phyloP scores from a whole-genome alignment of 2,113 vertebrate genomes.

The Ellobius talpinus region DNA sequence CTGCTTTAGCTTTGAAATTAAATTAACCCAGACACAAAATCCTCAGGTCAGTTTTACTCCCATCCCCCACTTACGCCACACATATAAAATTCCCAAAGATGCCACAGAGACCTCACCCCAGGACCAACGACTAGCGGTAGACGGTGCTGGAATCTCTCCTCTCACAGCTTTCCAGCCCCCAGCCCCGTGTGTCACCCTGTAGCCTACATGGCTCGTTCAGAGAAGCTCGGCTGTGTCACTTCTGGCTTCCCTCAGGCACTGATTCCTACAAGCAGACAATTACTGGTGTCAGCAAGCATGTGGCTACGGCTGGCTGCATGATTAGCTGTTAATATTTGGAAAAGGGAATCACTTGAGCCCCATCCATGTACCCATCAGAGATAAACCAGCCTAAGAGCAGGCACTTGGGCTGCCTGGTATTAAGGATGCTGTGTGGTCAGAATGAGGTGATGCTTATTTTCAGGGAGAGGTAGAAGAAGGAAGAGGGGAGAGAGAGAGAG shows the following conservation, averaged over 20 bases:
- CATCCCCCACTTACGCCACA: background rate
- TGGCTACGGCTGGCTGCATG: conserved; percentile 74
- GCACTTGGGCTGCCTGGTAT: conserved; percentile 26
- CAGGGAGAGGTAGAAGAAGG: background rate
- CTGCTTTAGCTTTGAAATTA: conserved; percentile 51
- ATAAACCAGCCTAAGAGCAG: conserved; percentile 69
- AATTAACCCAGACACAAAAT: conserved; percentile 3
- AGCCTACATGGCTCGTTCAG: background rate
- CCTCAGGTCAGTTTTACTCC: background rate
- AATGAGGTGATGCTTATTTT: conserved; percentile 58
- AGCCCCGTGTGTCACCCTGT: background rate
- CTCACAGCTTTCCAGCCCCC: conserved; percentile 30
- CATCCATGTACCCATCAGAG: conserved; percentile 63
- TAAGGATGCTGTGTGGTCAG: conserved; percentile 41
- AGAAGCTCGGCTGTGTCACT: conserved; percentile 66
- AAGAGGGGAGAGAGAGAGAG: background rate
- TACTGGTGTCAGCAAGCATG: conserved; percentile 81
- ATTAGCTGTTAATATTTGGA: conserved; percentile 83
- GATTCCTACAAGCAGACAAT: conserved; percentile 74
- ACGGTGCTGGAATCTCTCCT: background rate
- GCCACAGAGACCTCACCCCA: background rate
- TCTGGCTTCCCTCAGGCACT: conserved; percentile 56
- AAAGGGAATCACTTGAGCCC: conserved; percentile 79
- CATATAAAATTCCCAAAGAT: background rate
- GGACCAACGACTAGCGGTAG: background rate